A percentile compares a stretch with the other conserved stretches of the same genome.
Evolutionary conservation across 2,113 vertebrate genomes (phyloP).

Genomic region (Planiliza haematocheilus): DNA sequence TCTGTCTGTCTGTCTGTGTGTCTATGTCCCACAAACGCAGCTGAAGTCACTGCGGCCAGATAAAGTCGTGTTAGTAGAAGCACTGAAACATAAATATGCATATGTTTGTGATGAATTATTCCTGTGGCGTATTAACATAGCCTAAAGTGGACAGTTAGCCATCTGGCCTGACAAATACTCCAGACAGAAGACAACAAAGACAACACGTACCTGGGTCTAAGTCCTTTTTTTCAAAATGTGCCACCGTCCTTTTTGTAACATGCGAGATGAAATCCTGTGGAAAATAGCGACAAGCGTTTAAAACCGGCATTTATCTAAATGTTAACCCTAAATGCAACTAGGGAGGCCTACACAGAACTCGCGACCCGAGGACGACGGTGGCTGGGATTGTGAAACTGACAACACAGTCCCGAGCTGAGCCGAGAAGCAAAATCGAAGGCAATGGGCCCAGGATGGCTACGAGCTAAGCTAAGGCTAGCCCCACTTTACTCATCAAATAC

Average conservation of each 20-base stretch:
- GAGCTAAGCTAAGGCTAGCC: slow-evolving; percentile 79
- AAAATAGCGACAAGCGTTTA: slow-evolving; percentile 24
- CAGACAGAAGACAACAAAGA: slow-evolving; percentile 78
- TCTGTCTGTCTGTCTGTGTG: slow-evolving; percentile 34
- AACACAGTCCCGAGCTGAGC: slow-evolving; percentile 75
- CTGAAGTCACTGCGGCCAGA: slow-evolving; percentile 38
- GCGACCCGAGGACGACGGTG: slow-evolving; percentile 56
- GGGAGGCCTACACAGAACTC: slow-evolving; percentile 53
- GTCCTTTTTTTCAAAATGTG: slow-evolving; percentile 64
- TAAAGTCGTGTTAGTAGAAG: background rate
- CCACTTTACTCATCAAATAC: slow-evolving; percentile 62
- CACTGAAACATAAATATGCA: background rate
- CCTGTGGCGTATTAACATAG: background rate
- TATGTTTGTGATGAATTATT: background rate
- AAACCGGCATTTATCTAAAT: slow-evolving; percentile 3
- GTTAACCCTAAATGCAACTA: slow-evolving; percentile 23
- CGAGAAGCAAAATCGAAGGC: slow-evolving; percentile 66
- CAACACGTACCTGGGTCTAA: slow-evolving; percentile 72
- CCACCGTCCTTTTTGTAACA: slow-evolving; percentile 62
- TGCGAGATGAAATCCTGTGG: slow-evolving; percentile 53
- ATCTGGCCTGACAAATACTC: slow-evolving; percentile 49
- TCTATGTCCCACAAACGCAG: slow-evolving; percentile 45
- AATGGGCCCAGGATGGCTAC: slow-evolving; percentile 69
- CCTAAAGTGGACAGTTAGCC: slow-evolving; percentile 40
- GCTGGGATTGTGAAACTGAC: slow-evolving; percentile 78